phyloP scores from a whole-genome alignment of 2,888 invertebrate species.

The Phalangium opilio region DNA sequence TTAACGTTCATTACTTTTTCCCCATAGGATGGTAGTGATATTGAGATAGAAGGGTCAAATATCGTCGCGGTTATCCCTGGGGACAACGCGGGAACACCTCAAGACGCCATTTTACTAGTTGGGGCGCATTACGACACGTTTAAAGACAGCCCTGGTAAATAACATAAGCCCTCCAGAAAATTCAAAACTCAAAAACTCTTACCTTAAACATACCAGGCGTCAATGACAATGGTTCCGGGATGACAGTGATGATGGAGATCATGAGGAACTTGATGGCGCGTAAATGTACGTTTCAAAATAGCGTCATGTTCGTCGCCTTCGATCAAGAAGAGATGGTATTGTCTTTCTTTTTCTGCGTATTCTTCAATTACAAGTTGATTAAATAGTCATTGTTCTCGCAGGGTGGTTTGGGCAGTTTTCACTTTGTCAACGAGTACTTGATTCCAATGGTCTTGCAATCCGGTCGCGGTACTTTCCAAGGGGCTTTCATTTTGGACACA shows the following conservation, averaged over 20 bases:
- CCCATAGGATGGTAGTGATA: no score
- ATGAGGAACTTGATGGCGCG: slow-evolving; percentile 24
- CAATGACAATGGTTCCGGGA: slow-evolving; percentile 31
- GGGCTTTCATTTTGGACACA: slow-evolving; percentile 30
- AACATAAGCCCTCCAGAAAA: neutral
- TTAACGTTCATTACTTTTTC: no score
- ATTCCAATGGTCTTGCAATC: slow-evolving; percentile 24
- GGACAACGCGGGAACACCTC: slow-evolving; percentile 25
- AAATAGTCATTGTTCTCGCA: slow-evolving; percentile 1
- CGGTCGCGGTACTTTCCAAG: slow-evolving; percentile 27
- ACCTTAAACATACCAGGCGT: slow-evolving; percentile 19
- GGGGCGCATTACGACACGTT: slow-evolving; percentile 32
- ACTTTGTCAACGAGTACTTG: slow-evolving; percentile 27
- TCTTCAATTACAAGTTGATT: no score
- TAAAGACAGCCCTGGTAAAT: slow-evolving; percentile 21
- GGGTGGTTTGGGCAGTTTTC: slow-evolving; percentile 26
- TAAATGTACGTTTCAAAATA: slow-evolving; percentile 21
- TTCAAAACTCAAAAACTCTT: neutral
- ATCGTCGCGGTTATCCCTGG: slow-evolving; percentile 28
- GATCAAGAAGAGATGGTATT: slow-evolving; percentile 29
- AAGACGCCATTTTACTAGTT: slow-evolving; percentile 27
- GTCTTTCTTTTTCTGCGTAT: no score
- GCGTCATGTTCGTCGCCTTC: slow-evolving; percentile 30
- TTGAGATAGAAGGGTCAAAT: slow-evolving; percentile 23
- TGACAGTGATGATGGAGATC: slow-evolving; percentile 28